Evolutionary conservation across 2,113 vertebrate genomes (phyloP), one percentile per base, ranked within the genome.

Genomic region (Dolichallabes microphthalmus): DNA sequence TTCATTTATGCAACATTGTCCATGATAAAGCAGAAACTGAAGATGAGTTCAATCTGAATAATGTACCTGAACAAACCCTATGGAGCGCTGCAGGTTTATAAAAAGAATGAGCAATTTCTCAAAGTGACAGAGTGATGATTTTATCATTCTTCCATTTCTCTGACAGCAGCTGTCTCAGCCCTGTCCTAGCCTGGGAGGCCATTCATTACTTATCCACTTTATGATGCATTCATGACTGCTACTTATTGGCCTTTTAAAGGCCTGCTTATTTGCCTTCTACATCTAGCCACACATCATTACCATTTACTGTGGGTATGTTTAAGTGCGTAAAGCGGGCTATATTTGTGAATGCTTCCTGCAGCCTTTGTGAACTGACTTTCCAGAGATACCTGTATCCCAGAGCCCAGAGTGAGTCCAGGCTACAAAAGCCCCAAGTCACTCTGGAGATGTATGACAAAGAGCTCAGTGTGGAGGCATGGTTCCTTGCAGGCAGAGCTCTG

Each of bases 401-500:
- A 52, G 50, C 86, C 88, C 71, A 68, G 80, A 83, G 86, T 81
- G 84, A 88, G 94, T 92, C 82, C 89, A 85, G 83, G 88, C 85
- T 14, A 82, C 86, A 91, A 80, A 92, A 90, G 86, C 90, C 90
- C 91, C 88, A 82, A 86, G 89, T 93, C 92, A 92, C 27, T 87
- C 87, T 75, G 82, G 86, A 74, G 81, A 63, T 45, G 2, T 74
- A 39, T 22, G 86, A 94, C 93, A 94, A 94, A 93, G 91, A 90
- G 90, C 71, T 88, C 89, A 86, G 90, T 94, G 92, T 86, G 39
- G 30, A 74, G 30, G 66, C 79, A 73, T 11, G 25, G 32, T 78
- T 80, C 30, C 68, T 58, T 78, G 64, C 17, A 35, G 74, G 69
- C 64, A 75, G 32, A 78, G 17, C 27, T 76, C 80, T 82, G 71